Evolutionary conservation across 2,113 vertebrate species (phyloP).

Genomic region (Sylvicapra grimmia): DNA sequence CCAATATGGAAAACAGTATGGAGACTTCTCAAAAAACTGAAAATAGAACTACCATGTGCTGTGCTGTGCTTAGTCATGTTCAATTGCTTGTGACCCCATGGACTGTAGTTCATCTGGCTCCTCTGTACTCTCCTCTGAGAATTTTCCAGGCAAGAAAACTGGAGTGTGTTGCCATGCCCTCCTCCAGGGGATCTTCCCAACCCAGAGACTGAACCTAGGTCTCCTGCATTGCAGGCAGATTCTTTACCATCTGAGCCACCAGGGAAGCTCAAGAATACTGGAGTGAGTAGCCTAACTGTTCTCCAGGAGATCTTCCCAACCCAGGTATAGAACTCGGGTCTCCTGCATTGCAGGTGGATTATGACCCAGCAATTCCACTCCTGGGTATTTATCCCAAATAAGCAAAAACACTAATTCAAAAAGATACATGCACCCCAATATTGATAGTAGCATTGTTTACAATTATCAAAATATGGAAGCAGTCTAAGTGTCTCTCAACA

Average conservation of each 20-base stretch:
- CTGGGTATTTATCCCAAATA: neutral
- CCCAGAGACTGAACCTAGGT: rapidly evolving
- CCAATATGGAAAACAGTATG: neutral
- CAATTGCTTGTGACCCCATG: neutral
- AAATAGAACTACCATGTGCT: neutral
- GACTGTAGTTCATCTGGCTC: neutral
- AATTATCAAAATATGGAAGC: neutral
- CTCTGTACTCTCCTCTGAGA: neutral
- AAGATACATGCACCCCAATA: neutral
- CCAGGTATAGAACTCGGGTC: neutral
- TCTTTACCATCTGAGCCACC: neutral
- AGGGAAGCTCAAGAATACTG: neutral
- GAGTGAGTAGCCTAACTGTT: neutral
- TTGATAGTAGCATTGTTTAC: neutral
- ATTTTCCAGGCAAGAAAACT: neutral
- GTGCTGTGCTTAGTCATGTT: neutral
- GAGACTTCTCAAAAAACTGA: neutral
- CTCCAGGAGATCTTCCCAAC: neutral
- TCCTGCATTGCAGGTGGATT: neutral
- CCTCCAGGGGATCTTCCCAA: neutral
- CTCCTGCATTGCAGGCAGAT: neutral
- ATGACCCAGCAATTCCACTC: neutral
- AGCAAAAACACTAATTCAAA: neutral
- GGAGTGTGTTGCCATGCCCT: neutral
- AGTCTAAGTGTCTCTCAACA: neutral